Base-by-base conservation (phyloP, 2,797 vertebrate genomes). In the Scomberomorus guttatus region DNA sequence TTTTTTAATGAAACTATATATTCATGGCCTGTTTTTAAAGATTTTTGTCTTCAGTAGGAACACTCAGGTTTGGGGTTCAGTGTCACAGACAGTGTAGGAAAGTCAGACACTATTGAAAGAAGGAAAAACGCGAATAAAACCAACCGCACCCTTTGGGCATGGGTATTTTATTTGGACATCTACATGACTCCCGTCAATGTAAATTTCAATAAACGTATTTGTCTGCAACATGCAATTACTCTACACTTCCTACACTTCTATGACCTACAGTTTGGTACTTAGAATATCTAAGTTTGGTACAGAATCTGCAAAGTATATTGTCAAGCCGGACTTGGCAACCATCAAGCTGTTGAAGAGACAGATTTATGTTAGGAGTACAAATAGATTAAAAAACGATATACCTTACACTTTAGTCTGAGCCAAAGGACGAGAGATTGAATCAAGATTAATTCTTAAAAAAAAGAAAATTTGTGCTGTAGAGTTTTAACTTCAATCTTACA, bases 401-500 rank as follows among this genome's bases (percentile, higher is more conserved):
- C 18, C 51, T 81, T 69, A 74, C 22, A 75, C 57, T 68, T 75
- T 60, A 11, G 56, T 66, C 58, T 18, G 37, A 66, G 50, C 46
- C 27, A 69, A 81, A 86, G 25, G 25, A 64, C 24, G 77, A 51
- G 20, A 83, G 70, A 86, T 87, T 60, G 55, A 87, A 90, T 80
- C 68, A 51, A 83, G 72, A 87, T 86, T 66, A 83, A 89, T 85
- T 59, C 48, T 63, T 51, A 75, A 52, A 10, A 20, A 56, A 81
- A 80, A 82, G 46, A 79, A 84, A 84, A 84, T 72, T 51, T 73
- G 48, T 18, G 55, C 34, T 51, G 56, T n/a, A 5, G 68, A 81
- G 70, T 87, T 80, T 81, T 60, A 68, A 79, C 72, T 78, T 85
- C 44, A 87, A 80, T 90, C 80, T 80, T 72, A 83, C 65, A 77